Percentiles rank a stretch among this genome's conserved stretches.
Evolutionary conservation across 2,113 vertebrate genomes (phyloP).

Genomic region (Machaerirhynchus nigripectus): DNA sequence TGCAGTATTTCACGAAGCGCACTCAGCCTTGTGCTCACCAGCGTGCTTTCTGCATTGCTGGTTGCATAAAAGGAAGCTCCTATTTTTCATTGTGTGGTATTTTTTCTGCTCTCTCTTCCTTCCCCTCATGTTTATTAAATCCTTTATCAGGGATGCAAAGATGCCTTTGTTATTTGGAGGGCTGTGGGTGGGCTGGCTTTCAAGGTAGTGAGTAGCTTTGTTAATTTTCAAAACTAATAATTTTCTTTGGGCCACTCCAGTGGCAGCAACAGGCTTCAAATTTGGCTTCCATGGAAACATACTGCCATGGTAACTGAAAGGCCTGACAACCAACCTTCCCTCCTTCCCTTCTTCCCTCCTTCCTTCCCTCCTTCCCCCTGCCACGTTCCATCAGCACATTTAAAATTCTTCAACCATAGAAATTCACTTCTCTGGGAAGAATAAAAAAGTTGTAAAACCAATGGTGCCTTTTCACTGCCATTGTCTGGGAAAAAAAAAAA

Average conservation of each 20-base stretch:
- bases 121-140: background rate
- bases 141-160: background rate
- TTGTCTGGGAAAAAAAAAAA: background rate
- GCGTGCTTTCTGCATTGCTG: background rate
- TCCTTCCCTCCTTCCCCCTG: background rate
- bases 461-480: background rate
- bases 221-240: slow-evolving; percentile 46
- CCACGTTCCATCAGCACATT: background rate
- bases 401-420: background rate
- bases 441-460: background rate
- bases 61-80: background rate
- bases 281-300: slow-evolving; percentile 72
- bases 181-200: slow-evolving; percentile 17
- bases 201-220: slow-evolving; percentile 13
- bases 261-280: slow-evolving; percentile 52
- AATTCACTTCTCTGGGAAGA: background rate
- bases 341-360: background rate
- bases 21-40: background rate
- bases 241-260: slow-evolving; percentile 34
- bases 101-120: background rate
- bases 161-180: background rate
- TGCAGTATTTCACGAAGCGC: background rate
- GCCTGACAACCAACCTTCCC: background rate
- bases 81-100: background rate
- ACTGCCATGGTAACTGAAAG: slow-evolving; percentile 67